Evolutionary conservation across 2,888 invertebrate species (phyloP), one percentile per base, ranked within the genome.

Genomic region (Drosophila birchii): DNA sequence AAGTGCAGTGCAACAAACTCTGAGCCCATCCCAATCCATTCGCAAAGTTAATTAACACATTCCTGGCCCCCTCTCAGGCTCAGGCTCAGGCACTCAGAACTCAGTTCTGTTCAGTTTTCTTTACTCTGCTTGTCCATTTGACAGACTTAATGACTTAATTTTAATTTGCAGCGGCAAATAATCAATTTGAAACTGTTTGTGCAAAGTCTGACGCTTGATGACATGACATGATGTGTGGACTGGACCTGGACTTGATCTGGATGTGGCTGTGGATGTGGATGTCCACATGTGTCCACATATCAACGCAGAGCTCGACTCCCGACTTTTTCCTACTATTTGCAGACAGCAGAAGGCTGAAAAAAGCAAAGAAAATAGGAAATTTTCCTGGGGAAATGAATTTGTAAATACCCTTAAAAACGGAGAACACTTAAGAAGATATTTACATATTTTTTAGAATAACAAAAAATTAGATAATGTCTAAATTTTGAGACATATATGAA

Each of bases 111-210:
- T 56, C 26, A 39, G 41, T 39, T 49, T 71, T 62, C 71, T 63
- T 61, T 43, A 34, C 55, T 51, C 34, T 34, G 73, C 63, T 73
- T 71, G 73, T 71, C 73, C 71, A 71, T 73, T 58, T 64, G 64
- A 75, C 68, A 76, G 78, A 75, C 77, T 77, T 80, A 87, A 88
- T 90, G 87, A 84, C 89, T 90, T 87, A 84, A 88, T 81, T 90
- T 88, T 82, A 80, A 90, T 89, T 90, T 81, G 78, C 84, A 80
- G 79, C 75, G 55, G 77, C 87, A 84, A 89, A 89, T 87, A 81
- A 86, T 87, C 86, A 87, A 80, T 82, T 87, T 82, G 78, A 79
- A 80, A 78, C 78, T 90, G 89, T 90, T 90, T 90, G 90, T 81
- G 75, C 78, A 88, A 74, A 80, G 89, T 90, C 89, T 90, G 89